Percentiles rank a stretch among this genome's conserved stretches.
These are phyloP conservation scores for Endomychus coccineus DNA, from an alignment of 2,888 invertebrate genomes.

Conservation along the genomic window DNA sequence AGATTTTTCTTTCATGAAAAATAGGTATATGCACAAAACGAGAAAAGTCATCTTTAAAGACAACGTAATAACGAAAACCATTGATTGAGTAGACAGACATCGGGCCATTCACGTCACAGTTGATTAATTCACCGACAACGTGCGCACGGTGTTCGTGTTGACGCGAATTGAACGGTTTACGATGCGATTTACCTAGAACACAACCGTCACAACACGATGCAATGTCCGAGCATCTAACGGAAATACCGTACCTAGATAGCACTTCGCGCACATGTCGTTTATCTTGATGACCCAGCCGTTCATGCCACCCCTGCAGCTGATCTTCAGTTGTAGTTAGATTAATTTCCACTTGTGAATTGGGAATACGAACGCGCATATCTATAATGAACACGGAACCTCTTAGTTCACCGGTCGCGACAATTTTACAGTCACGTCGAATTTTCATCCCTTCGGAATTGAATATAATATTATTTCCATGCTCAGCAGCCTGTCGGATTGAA, in stretches of 20 bases:
- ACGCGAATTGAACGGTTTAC: conserved; percentile 15
- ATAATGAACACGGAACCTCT: conserved; percentile 19
- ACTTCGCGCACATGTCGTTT: conserved; percentile 25
- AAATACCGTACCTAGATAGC: conserved; percentile 19
- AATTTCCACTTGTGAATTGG: conserved; percentile 14
- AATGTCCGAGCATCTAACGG: conserved; percentile 19
- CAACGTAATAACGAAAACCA: conserved; percentile 22
- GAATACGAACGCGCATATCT: conserved; percentile 19
- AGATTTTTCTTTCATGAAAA: conserved; percentile 22
- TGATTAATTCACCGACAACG: conserved; percentile 21
- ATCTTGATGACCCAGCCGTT: conserved; percentile 23
- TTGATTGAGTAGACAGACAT: conserved; percentile 22
- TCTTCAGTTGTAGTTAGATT: conserved; percentile 21
- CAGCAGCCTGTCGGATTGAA: conserved; percentile 20
- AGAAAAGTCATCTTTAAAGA: conserved; percentile 22
- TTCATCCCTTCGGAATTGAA: conserved; percentile 19
- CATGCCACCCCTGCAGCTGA: conserved; percentile 24
- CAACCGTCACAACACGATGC: conserved; percentile 15
- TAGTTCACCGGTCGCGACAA: conserved; percentile 19
- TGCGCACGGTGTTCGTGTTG: conserved; percentile 16
- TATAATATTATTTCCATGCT: conserved; percentile 16
- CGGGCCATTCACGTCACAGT: conserved; percentile 24
- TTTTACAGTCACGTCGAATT: conserved; percentile 15
- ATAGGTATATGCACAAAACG: conserved; percentile 20
- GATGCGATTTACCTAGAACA: conserved; percentile 15